Base-by-base conservation (phyloP, 2,113 vertebrate genomes). In the Salvelinus sp. region DNA sequence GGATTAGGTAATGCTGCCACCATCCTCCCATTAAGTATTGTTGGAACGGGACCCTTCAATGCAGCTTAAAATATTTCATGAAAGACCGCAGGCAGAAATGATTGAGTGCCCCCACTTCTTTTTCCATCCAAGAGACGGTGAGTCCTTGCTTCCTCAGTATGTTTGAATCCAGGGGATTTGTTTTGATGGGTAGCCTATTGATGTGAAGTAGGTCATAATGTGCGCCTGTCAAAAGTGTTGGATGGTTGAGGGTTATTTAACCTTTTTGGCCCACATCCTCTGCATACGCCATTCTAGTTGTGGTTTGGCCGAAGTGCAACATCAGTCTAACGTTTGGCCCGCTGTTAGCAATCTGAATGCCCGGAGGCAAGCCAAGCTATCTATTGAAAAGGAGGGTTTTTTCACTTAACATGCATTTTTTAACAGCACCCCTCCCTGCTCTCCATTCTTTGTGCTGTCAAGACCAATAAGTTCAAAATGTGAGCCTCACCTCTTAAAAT, bases 11-110 rank as follows among this genome's bases (percentile, higher is more conserved):
- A 85, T 87, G 77, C 75, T 85, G 75, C 80, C 80, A 3, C 48
- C 13, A 67, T 60, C 22, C 58, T 82, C 76, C 84, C 81, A 80
- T 80, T 85, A 78, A 80, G 65, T 87, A 83, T 74, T 78, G 86
- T 86, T 58, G 63, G 75, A 70, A 69, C 76, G 65, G 76, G 73
- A 71, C 78, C 83, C 82, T 74, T 87, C 82, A 72, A 74, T 80
- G 76, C 75, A 85, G 74, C 73, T 73, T 14, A 54, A 75, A 82
- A 84, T 67, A 76, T 87, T 80, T 80, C 84, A 80, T 76, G 70
- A 12, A 69, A 78, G 82, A 82, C 86, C 86, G 83, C 83, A 88
- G 76, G 84, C 84, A 88, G 77, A 84, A 83, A 89, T 80, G n/a
- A 87, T 73, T 82, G 79, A 85, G 76, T 76, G 63, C 76, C 25